Base-by-base conservation (phyloP, 2,888 invertebrate genomes). In the Corbicula japonica region DNA sequence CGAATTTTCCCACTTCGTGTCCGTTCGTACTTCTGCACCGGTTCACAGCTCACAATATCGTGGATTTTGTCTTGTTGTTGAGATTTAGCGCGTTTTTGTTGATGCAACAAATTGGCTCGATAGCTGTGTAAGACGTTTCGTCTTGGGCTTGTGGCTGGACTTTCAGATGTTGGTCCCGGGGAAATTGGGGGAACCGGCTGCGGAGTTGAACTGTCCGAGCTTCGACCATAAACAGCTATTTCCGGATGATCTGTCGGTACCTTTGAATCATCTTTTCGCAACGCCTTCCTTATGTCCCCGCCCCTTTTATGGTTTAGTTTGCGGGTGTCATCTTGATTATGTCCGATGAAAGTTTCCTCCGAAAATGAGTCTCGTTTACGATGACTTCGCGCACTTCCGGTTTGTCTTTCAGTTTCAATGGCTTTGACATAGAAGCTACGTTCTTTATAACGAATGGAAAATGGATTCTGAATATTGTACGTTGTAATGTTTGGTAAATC, bases 151-250 rank as follows among this genome's bases (percentile, higher is more conserved):
- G 61, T 26, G n/a, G 50, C 41, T 26, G 34, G 34, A 2, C 50
- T 44, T 5, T 52, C 44, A 2, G 34, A 28, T 8, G 26, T 34
- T 8, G 23, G 38, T 34, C 46, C 21, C 2, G 81, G 81, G 0
- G 81, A 66, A 30, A 71, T 75, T 12, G 81, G 77, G 12, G 81
- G 77, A 0, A 74, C 58, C 1, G 30, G 46, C 18, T 70, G 48
- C 30, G 38, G 30, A 23, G 30, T 3, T 23, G 58, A 28, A 26
- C 62, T 41, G 34, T 74, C 60, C 3, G 81, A 63, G 28, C 72
- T 81, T 23, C 34, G 35, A 6, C 81, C 81, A n/a, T 71, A 77
- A n/a, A 81, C 62, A 15, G 81, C 77, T 26, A 81, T 77, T 15
- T 63, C 72, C 5, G 70, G 50, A n/a, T 18, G 61, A 21, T 72